phyloP scores from a whole-genome alignment of 2,113 vertebrate species.

The Noturus placidus region DNA sequence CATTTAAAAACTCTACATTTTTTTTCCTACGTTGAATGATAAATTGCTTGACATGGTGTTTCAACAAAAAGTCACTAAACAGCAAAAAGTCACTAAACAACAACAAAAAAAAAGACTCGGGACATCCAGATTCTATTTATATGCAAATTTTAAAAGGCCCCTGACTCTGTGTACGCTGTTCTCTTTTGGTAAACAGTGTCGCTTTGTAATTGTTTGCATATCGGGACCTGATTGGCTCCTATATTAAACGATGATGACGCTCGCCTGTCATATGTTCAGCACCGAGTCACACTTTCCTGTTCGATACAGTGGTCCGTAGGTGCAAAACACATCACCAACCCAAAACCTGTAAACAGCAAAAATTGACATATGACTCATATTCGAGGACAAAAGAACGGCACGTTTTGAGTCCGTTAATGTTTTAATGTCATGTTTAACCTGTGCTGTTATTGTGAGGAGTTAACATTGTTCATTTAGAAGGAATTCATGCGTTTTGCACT shows the following conservation, averaged over 20 bases:
- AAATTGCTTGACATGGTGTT: not conserved
- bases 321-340: not conserved
- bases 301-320: not conserved
- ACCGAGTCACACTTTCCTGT: not conserved
- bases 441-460: not conserved
- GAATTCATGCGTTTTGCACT: not conserved
- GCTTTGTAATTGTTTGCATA: not conserved
- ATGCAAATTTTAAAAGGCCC: constrained; percentile 17
- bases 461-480: not conserved
- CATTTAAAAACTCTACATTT: not conserved
- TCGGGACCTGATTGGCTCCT: not conserved
- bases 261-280: not conserved
- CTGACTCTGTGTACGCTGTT: not conserved
- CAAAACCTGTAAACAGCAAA: no score
- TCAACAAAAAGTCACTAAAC: not conserved
- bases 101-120: not conserved
- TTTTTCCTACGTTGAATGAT: not conserved
- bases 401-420: not conserved
- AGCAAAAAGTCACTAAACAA: not conserved
- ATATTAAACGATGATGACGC: not conserved
- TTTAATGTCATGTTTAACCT: not conserved
- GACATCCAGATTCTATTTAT: constrained; percentile 13
- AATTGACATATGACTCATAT: no score
- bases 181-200: not conserved
- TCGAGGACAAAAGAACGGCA: not conserved